Conservation (phyloP, 2,113 vertebrate species). For the Proteles cristata region DNA sequence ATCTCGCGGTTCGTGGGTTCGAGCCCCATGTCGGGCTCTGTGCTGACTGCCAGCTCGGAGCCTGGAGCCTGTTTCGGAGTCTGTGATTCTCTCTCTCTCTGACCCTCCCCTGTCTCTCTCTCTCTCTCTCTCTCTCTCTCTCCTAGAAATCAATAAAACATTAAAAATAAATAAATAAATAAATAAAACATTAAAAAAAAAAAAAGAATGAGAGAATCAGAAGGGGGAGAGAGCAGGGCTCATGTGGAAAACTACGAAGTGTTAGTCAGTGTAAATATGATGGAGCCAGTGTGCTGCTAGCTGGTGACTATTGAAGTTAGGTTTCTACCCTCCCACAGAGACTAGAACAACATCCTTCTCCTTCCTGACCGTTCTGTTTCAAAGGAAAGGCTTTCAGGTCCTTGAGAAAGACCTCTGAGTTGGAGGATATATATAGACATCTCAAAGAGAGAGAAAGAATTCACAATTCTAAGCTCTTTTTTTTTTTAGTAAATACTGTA, state of each 20-base stretch:
- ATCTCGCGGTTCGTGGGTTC: no score
- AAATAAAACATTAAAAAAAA: neutral
- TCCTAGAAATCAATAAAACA: no score
- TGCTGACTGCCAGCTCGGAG: no score
- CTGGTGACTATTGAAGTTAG: neutral
- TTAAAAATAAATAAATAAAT: no score
- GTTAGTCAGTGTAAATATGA: neutral
- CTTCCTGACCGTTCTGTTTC: neutral
- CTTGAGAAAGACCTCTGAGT: neutral
- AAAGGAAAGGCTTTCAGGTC: neutral
- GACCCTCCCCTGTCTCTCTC: no score
- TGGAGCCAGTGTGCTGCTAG: neutral
- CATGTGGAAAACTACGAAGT: neutral
- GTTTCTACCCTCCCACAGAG: neutral
- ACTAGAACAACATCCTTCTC: neutral
- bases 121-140: no score
- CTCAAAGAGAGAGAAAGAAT: neutral
- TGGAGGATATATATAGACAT: neutral
- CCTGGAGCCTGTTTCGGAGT: no score
- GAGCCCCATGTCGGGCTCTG: no score
- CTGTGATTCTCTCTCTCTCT: no score
- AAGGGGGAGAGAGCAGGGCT: neutral
- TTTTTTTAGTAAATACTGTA: neutral
- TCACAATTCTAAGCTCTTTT: neutral
- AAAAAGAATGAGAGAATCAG: neutral